Conservation (phyloP, 2,888 invertebrate genomes). For the Habroteleia sp. region DNA sequence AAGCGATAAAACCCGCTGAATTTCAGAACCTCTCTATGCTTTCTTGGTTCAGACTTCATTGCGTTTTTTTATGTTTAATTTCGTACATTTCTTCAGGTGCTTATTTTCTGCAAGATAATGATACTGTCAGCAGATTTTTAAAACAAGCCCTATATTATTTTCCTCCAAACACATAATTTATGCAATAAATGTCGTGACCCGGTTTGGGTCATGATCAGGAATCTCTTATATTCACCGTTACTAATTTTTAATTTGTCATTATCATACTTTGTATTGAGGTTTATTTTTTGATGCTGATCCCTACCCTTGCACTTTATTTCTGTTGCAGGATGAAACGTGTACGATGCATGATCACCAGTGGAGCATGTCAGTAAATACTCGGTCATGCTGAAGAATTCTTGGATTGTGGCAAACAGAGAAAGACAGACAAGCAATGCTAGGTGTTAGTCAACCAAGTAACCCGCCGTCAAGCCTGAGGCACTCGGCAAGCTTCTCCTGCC, state of each 20-base stretch:
- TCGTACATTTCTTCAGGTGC: slow-evolving; percentile 3
- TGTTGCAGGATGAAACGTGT: slow-evolving; percentile 75
- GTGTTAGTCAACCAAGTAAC: slow-evolving; percentile 79
- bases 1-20: slow-evolving; percentile 24
- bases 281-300: slow-evolving; percentile 78
- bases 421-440: slow-evolving; percentile 74
- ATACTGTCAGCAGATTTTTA: slow-evolving; percentile 15
- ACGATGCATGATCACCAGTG: slow-evolving; percentile 1
- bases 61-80: slow-evolving; percentile 23
- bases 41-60: slow-evolving; percentile 33
- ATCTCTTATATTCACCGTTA: background rate
- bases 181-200: slow-evolving; percentile 2
- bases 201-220: slow-evolving; percentile 2
- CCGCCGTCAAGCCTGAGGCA: slow-evolving; percentile 80
- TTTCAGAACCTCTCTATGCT: slow-evolving; percentile 19
- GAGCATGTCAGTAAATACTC: slow-evolving; percentile 10
- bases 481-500: slow-evolving; percentile 82
- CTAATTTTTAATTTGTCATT: slow-evolving; percentile 39
- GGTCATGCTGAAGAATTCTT: slow-evolving; percentile 31
- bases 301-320: slow-evolving; percentile 78
- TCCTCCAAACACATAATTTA: slow-evolving; percentile 15
- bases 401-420: slow-evolving; percentile 21
- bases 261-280: slow-evolving; percentile 42
- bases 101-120: slow-evolving; percentile 31
- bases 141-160: slow-evolving; percentile 26